Evolutionary conservation across 1,140 invertebrate genomes (phyloP), one percentile per base, ranked within the genome.

Genomic region (Macrosteles quadrilineatus): DNA sequence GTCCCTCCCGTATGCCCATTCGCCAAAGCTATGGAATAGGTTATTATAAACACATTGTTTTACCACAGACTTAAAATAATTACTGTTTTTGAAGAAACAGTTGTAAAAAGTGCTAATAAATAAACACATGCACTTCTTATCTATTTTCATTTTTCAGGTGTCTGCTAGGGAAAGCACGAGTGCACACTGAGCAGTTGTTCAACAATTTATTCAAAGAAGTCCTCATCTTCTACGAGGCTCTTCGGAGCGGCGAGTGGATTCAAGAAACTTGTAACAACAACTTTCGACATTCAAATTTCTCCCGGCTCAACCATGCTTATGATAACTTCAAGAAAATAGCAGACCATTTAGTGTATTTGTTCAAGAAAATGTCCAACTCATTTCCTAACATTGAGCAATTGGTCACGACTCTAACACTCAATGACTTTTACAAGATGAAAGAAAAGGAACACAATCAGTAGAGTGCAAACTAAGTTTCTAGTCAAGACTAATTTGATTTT

Each of bases 191-290:
- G 32, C 32, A 36, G 32, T 36, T 9, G 4, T 53, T 53, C 23
- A 53, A 25, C n/a, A n/a, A 31, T 36, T 27, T 64, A 30, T 64
- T 64, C n/a, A 17, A 27, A 23, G 19, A 19, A 6, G 36, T 64
- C 6, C 31, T 64, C n/a, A 36, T 25, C 29, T 64, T 9, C 31
- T 25, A 64, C 36, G 62, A 64, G 21, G 14, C 17, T 2, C 62
- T 64, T 4, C 29, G 62, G 2, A 64, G 62, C 14, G 23, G 23
- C n/a, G 62, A 64, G 14, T 64, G 62, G 62, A 23, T 25, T 3
- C 3, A 31, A 23, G 29, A 17, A 25, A 1, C 30, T 32, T 9
- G 12, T 19, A 11, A 9, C n/a, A 31, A 36, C 21, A 1, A 4
- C n/a, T 64, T 36, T 36, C 2, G 11, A 36, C 62, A 64, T 27